These are phyloP conservation scores for Drosophila virilis DNA, from an alignment of 1,140 invertebrate genomes.

Conservation along the genomic window DNA sequence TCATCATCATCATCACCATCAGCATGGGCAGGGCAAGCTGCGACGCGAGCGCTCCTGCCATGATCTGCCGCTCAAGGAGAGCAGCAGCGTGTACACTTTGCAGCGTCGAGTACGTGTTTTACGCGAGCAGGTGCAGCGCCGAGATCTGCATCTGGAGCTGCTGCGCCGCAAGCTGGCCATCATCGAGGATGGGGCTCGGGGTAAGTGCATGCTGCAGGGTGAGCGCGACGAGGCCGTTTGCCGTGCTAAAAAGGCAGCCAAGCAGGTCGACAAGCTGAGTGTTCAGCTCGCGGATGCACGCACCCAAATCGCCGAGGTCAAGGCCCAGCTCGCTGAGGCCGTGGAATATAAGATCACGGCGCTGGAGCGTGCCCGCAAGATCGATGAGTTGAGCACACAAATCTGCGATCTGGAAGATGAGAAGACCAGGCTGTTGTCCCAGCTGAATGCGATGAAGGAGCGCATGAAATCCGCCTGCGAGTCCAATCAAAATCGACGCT, in stretches of 20 bases:
- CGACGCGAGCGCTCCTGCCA: constrained; percentile 90
- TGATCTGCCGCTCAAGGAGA: constrained; percentile 88
- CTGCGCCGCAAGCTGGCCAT: constrained; percentile 93
- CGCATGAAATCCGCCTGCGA: constrained; percentile 75
- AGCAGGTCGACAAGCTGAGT: constrained; percentile 90
- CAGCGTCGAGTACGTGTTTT: constrained; percentile 92
- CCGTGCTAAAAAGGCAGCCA: constrained; percentile 90
- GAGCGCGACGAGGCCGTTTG: constrained; percentile 91
- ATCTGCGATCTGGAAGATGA: constrained; percentile 81
- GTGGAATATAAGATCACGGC: constrained; percentile 94
- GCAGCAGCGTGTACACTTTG: constrained; percentile 92
- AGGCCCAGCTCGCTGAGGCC: constrained; percentile 91
- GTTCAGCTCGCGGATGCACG: constrained; percentile 90
- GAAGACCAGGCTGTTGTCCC: constrained; percentile 70
- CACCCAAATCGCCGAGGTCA: constrained; percentile 89
- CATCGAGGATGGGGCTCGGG: constrained; percentile 90
- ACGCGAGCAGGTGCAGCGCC: constrained; percentile 94
- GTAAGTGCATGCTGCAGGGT: constrained; percentile 87
- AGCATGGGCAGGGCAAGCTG: constrained; percentile 84
- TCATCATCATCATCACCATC: constrained; percentile 52
- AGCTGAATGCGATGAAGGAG: constrained; percentile 74
- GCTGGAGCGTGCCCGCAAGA: constrained; percentile 91
- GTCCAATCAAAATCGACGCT: constrained; percentile 78
- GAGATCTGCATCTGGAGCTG: constrained; percentile 95
- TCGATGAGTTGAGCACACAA: constrained; percentile 90